phyloP scores from a whole-genome alignment of 1,140 invertebrate genomes.

The Sycobia sp. region DNA sequence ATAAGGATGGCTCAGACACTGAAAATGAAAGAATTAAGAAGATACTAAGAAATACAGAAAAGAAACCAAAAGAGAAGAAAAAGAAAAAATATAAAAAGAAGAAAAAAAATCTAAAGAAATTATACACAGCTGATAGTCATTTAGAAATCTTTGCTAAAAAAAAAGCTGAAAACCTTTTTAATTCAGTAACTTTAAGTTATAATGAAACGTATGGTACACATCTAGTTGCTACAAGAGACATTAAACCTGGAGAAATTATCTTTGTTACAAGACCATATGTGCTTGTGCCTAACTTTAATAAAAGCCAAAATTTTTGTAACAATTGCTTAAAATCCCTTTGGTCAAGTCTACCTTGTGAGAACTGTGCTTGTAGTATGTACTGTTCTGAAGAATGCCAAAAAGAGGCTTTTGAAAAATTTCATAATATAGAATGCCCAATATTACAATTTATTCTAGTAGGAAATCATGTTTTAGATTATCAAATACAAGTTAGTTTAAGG shows the following conservation, averaged over 20 bases:
- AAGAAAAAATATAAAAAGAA: background rate
- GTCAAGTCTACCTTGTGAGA: constrained; percentile 15
- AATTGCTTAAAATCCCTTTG: constrained; percentile 1
- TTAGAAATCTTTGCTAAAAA: constrained; percentile 4
- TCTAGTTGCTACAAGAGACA: constrained; percentile 9
- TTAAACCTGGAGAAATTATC: constrained; percentile 23
- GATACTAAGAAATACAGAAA: too few species aligned
- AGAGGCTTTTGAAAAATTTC: constrained; percentile 27
- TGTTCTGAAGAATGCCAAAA: constrained; percentile 21
- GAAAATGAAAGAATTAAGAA: too few species aligned
- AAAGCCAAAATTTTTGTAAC: background rate
- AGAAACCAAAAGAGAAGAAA: too few species aligned
- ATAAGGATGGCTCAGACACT: too few species aligned
- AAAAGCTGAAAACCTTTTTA: constrained; percentile 1
- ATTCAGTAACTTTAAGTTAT: background rate
- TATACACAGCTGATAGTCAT: background rate
- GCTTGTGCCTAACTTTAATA: background rate
- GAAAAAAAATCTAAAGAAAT: background rate
- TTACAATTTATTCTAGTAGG: background rate
- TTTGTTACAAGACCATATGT: constrained; percentile 13
- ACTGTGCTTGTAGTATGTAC: constrained; percentile 12
- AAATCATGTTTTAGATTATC: background rate
- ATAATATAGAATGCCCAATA: constrained; percentile 19
- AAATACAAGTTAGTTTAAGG: constrained; percentile 4
- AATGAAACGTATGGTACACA: constrained; percentile 7